These are phyloP conservation scores for Typhlomys cinereus DNA, from an alignment of 2,113 vertebrate genomes.

Conservation along the genomic window DNA sequence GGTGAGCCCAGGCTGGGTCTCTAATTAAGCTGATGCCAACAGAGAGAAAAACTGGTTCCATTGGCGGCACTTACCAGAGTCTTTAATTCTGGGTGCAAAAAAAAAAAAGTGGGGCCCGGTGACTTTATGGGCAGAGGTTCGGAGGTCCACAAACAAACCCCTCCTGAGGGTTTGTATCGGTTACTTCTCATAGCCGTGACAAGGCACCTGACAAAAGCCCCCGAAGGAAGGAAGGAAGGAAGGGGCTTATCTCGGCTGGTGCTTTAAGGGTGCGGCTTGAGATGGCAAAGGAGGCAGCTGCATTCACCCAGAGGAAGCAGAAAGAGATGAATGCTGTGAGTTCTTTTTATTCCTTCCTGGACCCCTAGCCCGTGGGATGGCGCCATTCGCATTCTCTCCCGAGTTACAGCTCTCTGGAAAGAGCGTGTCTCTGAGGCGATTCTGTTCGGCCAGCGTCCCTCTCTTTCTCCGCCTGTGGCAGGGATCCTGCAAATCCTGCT, in stretches of 20 bases:
- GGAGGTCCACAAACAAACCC: background rate
- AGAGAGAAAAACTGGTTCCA: background rate
- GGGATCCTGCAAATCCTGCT: background rate
- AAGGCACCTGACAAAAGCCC: background rate
- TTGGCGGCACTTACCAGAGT: background rate
- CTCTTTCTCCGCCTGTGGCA: background rate
- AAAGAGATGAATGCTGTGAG: background rate
- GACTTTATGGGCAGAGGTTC: background rate
- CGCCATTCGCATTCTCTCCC: no score
- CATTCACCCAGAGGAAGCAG: background rate
- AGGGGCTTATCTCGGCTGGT: background rate
- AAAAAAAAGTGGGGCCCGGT: background rate
- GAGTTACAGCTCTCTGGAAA: background rate
- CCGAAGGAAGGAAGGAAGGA: background rate
- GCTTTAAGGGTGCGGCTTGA: background rate
- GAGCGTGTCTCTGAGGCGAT: background rate
- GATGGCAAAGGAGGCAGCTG: background rate
- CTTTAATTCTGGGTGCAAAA: background rate
- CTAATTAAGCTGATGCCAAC: background rate
- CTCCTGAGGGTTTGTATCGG: background rate
- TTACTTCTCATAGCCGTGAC: background rate
- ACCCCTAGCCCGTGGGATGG: background rate
- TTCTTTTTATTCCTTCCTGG: background rate
- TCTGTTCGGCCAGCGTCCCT: background rate
- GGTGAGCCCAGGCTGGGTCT: background rate